A percentile compares a stretch with the other conserved stretches of the same genome.
Evolutionary conservation across 1,140 invertebrate genomes (phyloP).

Genomic region (Babylonia areolata): DNA sequence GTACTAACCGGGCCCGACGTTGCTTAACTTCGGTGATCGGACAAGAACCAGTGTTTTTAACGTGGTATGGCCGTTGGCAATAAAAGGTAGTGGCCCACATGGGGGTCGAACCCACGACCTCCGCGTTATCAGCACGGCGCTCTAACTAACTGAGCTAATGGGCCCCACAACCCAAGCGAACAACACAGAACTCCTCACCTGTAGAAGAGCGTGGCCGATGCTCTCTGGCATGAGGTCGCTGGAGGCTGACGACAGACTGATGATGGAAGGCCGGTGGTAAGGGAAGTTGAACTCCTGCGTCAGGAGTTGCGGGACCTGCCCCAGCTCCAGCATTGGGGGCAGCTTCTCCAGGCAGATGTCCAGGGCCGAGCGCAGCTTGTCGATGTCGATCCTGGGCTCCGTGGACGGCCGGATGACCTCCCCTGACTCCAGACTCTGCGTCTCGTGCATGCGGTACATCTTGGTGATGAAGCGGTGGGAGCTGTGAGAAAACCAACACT

Average conservation of each 20-base stretch:
- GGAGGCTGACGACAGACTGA: constrained; percentile 63
- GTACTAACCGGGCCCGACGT: too few relatives aligned
- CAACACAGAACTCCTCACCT: constrained; percentile 55
- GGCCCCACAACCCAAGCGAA: too few relatives aligned
- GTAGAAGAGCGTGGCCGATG: constrained; percentile 70
- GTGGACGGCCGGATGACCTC: constrained; percentile 40
- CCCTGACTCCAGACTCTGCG: constrained; percentile 69
- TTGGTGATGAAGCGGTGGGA: constrained; percentile 60
- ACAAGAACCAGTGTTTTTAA: too few relatives aligned
- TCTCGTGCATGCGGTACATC: constrained; percentile 70
- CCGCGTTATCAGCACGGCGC: too few relatives aligned
- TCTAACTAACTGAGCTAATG: too few relatives aligned
- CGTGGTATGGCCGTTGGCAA: too few relatives aligned
- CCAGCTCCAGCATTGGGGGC: constrained; percentile 71
- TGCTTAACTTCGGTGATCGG: too few relatives aligned
- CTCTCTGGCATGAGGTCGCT: constrained; percentile 71
- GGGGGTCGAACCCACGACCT: too few relatives aligned
- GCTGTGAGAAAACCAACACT: constrained; percentile 52
- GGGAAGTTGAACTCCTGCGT: constrained; percentile 67
- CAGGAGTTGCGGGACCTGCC: constrained; percentile 56
- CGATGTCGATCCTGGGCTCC: constrained; percentile 51
- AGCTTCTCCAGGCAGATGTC: constrained; percentile 70
- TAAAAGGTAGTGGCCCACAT: too few relatives aligned
- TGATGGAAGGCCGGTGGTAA: constrained; percentile 70
- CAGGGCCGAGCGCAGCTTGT: constrained; percentile 66